Evolutionary conservation across 2,113 vertebrate species (phyloP), one percentile per base, ranked within the genome.

Genomic region (Trichechus manatus): DNA sequence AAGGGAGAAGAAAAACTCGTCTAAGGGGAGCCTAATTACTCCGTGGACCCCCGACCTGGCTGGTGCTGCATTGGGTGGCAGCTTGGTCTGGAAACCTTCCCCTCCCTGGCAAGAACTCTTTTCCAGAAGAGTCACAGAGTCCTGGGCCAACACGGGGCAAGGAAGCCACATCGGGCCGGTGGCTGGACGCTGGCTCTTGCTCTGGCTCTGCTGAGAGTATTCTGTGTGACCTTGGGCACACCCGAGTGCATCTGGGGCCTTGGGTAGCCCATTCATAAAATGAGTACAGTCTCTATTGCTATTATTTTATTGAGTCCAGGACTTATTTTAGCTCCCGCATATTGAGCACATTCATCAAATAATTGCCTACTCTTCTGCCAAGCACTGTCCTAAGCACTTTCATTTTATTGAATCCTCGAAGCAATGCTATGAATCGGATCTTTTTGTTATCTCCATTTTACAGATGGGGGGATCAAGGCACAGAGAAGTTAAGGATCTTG

Each of bases 261-360:
- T 14, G 4, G 70, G 19, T 14, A 13, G 39, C 33, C 59, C 66
- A 31, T 33, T 53, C 36, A 17, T 64, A 63, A 70, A 74, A 50
- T 1, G 31, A 47, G 20, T 8, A 22, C 42, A 23, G 7, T 75
- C 83, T 86, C 50, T 42, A 39, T 31, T 47, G 59, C 72, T 50
- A 33, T 31, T 23, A 61, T 61, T 95, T 92, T 56, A 39, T 20
- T 23, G n/a, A 93, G 47, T 33, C 64, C 47, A 3, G 10, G 29
- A 53, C 70, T 78, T 89, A 80, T 64, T 95, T 92, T 68, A 84
- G 66, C 63, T 84, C 39, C 59, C 20, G 39, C 80, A 75, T 83
- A 95, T 44, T 56, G 83, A 85, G 66, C 74, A 74, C 88, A 82
- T 77, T 79, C 85, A 91, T 82, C 83, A 88, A 64, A 72, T 42